phyloP scores from a whole-genome alignment of 2,113 vertebrate species.

The Seriola aureovittata region DNA sequence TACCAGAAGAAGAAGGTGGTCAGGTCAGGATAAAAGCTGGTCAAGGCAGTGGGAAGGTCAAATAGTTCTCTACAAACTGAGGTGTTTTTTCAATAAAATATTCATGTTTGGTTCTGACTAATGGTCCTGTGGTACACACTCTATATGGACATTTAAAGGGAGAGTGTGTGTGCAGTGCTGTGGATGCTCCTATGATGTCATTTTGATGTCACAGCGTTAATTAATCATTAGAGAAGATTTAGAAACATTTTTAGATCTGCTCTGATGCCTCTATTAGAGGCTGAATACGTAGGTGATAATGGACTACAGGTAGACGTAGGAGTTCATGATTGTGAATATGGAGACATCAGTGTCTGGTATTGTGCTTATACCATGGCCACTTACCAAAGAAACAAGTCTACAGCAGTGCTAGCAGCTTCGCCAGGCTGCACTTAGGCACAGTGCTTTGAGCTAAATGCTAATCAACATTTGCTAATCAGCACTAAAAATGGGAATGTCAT shows the following conservation, averaged over 20 bases:
- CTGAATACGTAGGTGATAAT: not conserved
- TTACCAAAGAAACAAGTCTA: not conserved
- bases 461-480: not conserved
- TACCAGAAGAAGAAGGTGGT: conserved; percentile 27
- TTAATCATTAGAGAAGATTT: too few relatives aligned
- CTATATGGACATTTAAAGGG: conserved; percentile 28
- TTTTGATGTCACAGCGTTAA: not conserved
- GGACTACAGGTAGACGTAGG: not conserved
- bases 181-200: not conserved
- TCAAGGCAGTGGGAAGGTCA: conserved; percentile 35
- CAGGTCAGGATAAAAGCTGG: conserved; percentile 7
- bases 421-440: not conserved
- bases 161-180: not conserved
- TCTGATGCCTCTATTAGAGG: too few relatives aligned
- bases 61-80: conserved; percentile 22
- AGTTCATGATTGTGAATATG: conserved; percentile 7
- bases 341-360: not conserved
- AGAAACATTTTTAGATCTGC: too few relatives aligned
- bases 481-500: not conserved
- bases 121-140: conserved; percentile 1
- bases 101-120: conserved; percentile 15
- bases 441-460: not conserved
- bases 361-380: conserved; percentile 18
- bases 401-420: not conserved
- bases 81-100: not conserved